These are phyloP conservation scores for Smittia sp. DNA, from an alignment of 2,888 invertebrate genomes.

Conservation along the genomic window DNA sequence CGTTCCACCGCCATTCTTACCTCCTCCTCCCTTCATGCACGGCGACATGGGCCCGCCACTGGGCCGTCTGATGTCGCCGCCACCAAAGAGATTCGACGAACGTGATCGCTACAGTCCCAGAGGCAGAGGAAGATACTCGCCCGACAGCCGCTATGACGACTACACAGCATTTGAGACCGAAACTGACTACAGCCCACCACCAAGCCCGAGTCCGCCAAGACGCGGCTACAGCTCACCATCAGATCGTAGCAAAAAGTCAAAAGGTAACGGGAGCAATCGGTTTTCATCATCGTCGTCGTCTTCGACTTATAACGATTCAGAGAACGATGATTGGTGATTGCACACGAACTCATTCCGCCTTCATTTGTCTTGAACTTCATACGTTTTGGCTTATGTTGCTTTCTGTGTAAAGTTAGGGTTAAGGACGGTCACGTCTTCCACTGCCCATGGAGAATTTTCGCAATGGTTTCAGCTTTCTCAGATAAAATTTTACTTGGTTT, in stretches of 20 bases:
- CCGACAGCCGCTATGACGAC: slow-evolving; percentile 56
- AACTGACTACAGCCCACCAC: slow-evolving; percentile 66
- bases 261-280: slow-evolving; percentile 36
- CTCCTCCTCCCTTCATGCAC: slow-evolving; percentile 60
- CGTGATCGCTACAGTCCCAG: slow-evolving; percentile 52
- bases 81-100: slow-evolving; percentile 51
- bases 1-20: slow-evolving; percentile 60
- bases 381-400: neutral
- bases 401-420: neutral
- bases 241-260: slow-evolving; percentile 47
- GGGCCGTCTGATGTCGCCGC: slow-evolving; percentile 58
- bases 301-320: neutral
- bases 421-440: neutral
- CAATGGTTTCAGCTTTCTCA: neutral
- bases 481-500: too few relatives aligned
- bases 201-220: slow-evolving; percentile 57
- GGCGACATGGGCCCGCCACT: slow-evolving; percentile 58
- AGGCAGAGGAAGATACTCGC: slow-evolving; percentile 56
- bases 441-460: neutral
- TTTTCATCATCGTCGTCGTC: slow-evolving; percentile 15
- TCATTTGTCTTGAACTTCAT: neutral
- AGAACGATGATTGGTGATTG: neutral
- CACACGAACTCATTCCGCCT: neutral
- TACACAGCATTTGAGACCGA: slow-evolving; percentile 58
- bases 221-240: slow-evolving; percentile 54